These are phyloP conservation scores for Paratrypauchen microcephalus DNA, from an alignment of 2,797 vertebrate genomes.

Conservation along the genomic window DNA sequence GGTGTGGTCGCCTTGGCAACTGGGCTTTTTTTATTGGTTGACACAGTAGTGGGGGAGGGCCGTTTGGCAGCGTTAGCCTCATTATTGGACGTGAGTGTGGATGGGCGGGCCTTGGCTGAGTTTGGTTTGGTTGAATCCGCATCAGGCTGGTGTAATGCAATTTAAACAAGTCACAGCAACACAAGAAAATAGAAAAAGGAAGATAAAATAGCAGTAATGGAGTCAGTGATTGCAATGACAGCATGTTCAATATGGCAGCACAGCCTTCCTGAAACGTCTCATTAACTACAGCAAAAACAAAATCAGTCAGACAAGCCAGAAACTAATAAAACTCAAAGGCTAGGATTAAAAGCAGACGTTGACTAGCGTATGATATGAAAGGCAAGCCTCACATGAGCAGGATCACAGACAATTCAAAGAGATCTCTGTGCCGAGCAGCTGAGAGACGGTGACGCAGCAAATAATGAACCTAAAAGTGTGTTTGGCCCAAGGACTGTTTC, in stretches of 20 bases:
- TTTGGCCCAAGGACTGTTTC: constrained; percentile 36
- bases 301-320: constrained; percentile 28
- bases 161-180: constrained; percentile 44
- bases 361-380: constrained; percentile 30
- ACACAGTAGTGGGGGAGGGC: constrained; percentile 70
- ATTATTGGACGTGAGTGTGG: constrained; percentile 74
- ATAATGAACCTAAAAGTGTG: constrained; percentile 12
- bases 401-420: constrained; percentile 6
- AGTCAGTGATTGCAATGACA: constrained; percentile 42
- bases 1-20: constrained; percentile 73
- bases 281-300: constrained; percentile 22
- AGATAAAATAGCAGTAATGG: constrained; percentile 39
- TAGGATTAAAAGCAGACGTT: constrained; percentile 31
- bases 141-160: constrained; percentile 78
- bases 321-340: constrained; percentile 18
- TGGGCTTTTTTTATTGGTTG: constrained; percentile 86
- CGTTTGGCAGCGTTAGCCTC: constrained; percentile 80
- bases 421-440: constrained; percentile 5
- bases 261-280: constrained; percentile 25
- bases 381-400: constrained; percentile 6
- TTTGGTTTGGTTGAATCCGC: constrained; percentile 80
- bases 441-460: constrained; percentile 13
- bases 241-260: constrained; percentile 43
- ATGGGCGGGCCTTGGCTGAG: constrained; percentile 81
- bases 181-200: constrained; percentile 11